Conservation (phyloP, 2,113 vertebrate genomes). For the Miniopterus natalensis region DNA sequence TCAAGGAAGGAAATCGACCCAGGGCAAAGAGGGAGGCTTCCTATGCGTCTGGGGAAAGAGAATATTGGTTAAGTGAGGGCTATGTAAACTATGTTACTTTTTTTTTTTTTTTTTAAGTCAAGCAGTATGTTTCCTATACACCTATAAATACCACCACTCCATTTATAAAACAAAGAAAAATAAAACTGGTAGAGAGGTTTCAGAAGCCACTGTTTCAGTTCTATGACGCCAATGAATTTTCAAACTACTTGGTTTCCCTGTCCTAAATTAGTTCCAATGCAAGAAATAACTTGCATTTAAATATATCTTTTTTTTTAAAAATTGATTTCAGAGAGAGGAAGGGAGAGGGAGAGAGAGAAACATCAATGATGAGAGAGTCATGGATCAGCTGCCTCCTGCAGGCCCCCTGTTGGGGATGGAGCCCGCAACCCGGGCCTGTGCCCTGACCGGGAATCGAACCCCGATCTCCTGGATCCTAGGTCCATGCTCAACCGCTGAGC, state of each 20-base stretch:
- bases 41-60: neutral
- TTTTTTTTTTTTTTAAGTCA: neutral
- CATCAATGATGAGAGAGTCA: no score
- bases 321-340: no score
- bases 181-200: neutral
- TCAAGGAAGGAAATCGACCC: constrained; percentile 48
- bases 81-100: neutral
- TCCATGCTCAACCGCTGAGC: no score
- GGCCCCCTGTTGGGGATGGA: no score
- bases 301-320: neutral
- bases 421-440: no score
- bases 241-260: neutral
- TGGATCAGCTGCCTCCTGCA: no score
- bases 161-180: constrained; percentile 49
- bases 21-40: neutral
- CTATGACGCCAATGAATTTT: neutral
- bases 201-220: constrained; percentile 19
- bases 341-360: no score
- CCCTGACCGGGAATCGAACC: no score
- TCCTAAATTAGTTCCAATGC: constrained; percentile 6
- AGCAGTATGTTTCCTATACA: neutral
- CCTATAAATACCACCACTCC: constrained; percentile 4
- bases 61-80: neutral
- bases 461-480: no score
- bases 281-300: constrained; percentile 22